Evolutionary conservation across 2,797 vertebrate species (phyloP), one percentile per base, ranked within the genome.

Genomic region (Hydrophis major): DNA sequence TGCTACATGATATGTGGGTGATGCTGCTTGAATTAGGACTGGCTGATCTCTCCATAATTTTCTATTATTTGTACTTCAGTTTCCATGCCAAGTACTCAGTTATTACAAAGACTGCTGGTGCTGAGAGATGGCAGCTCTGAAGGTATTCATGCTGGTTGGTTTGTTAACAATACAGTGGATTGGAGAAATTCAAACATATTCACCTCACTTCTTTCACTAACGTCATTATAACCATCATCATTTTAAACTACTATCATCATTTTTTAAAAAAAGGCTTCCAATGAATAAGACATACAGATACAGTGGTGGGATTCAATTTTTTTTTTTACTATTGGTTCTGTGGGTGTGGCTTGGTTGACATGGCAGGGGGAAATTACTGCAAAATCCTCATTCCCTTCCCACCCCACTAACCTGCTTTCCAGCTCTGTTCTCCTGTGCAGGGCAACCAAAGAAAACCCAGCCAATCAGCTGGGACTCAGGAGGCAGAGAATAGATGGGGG

Each of bases 131-230:
- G 94, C 94, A 95, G 95, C 87, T 95, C 96, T 92, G 96, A 93
- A 94, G 92, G 92, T 88, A 93, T n/a, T 88, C 16, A 96, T 97
- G 92, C 92, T 97, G 97, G 97, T 97, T 97, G 95, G 89, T 86
- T 90, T 95, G 90, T 95, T 97, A 94, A 91, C 94, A 95, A 92
- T 95, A 94, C 94, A 96, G 94, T 95, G 95, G 96, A 95, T 95
- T 97, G 93, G 95, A 97, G 97, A 97, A 98, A 98, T 97, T 97
- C 95, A 86, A 89, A 69, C 42, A 60, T 96, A 95, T 88, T 95
- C 97, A 96, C 95, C 22, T 96, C 95, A 96, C 97, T 98, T 98
- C 98, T 97, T 98, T 97, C 97, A 95, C 96, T 96, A 96, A 32
- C 59, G 50, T 97, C 11, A 32, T 61, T 37, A 16, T 53, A 4